Evolutionary conservation across 2,797 vertebrate genomes (phyloP), one percentile per base, ranked within the genome.

Genomic region (Tachyglossus aculeatus): DNA sequence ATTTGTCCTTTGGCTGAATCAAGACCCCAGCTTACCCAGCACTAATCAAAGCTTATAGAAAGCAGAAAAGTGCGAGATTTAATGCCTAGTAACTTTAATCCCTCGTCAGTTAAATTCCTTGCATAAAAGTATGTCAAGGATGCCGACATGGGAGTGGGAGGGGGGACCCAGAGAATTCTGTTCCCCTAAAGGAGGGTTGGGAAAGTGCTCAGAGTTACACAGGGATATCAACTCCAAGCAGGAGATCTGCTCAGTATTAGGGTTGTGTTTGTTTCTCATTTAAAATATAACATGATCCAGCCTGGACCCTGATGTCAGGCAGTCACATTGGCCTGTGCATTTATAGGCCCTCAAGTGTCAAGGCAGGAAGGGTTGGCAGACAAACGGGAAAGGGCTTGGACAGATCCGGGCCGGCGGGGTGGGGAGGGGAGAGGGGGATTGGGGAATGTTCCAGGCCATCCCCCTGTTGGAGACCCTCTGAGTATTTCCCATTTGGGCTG

Each of bases 81-180:
- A 83, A 71, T 67, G 50, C 67, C 78, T 73, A 73, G 72, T 74
- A 85, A 77, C 78, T 80, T 50, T 50, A 66, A 67, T 57, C 45
- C 63, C 52, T 48, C 22, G 70, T 53, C 25, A 3, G 41, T 50
- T 71, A 55, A 72, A 72, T 71, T 40, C 60, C 58, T 67, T 24
- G 18, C 24, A 37, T 50, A 21, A 47, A n/a, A 29, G 59, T 2
- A 9, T 57, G 69, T 64, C 69, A 18, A 15, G 55, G 65, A 33
- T 16, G 0, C 61, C 3, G 32, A 31, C 9, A 60, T 38, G 65
- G 69, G 41, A n/a, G 58, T 51, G 70, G 65, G 64, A 52, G 15
- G 15, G n/a, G 29, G 27, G 25, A 11, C 22, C 19, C 22, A 15
- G 27, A 29, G 45, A 29, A 18, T 24, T 29, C 25, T 27, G 31